Evolutionary conservation across 2,797 vertebrate genomes (phyloP).

Genomic region (Bucorvus abyssinicus): DNA sequence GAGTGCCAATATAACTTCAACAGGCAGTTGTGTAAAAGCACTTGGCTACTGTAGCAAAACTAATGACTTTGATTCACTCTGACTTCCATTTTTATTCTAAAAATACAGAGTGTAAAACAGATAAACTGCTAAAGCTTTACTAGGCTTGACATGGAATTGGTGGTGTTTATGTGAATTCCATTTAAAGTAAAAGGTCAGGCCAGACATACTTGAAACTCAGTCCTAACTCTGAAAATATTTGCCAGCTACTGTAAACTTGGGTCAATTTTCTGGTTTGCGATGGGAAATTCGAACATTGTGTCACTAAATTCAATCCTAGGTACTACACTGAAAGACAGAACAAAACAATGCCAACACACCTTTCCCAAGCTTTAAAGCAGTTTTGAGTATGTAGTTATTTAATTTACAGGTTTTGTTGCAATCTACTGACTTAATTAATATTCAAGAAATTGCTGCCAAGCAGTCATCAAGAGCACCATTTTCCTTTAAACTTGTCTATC

Average conservation of each 20-base stretch:
- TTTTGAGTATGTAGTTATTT: background rate
- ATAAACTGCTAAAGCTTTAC: background rate
- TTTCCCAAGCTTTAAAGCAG: background rate
- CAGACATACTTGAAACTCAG: background rate
- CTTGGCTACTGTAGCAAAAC: background rate
- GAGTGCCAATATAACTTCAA: background rate
- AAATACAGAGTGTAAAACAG: background rate
- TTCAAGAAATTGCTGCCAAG: background rate
- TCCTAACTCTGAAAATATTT: background rate
- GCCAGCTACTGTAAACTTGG: background rate
- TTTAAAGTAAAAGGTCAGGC: constrained; percentile 17
- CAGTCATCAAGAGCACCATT: background rate
- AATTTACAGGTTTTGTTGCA: background rate
- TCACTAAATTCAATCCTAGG: background rate
- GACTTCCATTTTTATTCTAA: background rate
- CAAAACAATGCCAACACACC: background rate
- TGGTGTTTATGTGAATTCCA: background rate
- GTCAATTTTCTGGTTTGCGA: background rate
- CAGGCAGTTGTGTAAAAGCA: background rate
- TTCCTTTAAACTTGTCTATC: background rate
- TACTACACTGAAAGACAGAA: background rate
- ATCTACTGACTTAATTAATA: background rate
- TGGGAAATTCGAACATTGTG: background rate
- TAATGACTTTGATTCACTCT: background rate
- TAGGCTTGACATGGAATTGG: background rate